These are phyloP conservation scores for Petrocephalus microphthalmus DNA, from an alignment of 2,113 vertebrate species.

Conservation along the genomic window DNA sequence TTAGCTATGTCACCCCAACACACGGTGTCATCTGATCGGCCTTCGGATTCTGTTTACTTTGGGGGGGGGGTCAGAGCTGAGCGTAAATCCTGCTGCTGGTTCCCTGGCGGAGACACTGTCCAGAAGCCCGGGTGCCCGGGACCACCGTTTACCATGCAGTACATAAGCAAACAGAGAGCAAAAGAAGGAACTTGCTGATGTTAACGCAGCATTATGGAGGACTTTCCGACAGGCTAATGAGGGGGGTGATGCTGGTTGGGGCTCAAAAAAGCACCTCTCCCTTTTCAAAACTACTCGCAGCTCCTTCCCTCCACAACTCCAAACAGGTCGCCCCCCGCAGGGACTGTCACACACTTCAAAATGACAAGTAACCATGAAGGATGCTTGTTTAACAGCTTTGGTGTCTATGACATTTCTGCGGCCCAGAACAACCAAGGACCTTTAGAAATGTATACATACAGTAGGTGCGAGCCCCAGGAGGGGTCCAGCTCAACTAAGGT, in stretches of 20 bases:
- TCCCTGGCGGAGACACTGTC: background rate
- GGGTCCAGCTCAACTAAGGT: background rate
- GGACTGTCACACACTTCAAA: background rate
- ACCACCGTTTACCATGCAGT: background rate
- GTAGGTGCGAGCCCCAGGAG: background rate
- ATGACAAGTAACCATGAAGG: background rate
- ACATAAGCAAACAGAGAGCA: background rate
- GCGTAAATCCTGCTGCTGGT: background rate
- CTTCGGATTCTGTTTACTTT: background rate
- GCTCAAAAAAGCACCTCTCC: background rate
- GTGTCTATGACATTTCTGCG: background rate
- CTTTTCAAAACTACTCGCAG: background rate
- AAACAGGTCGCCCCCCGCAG: background rate
- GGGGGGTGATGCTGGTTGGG: background rate
- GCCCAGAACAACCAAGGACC: background rate
- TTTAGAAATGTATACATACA: background rate
- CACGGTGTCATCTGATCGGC: constrained; percentile 7
- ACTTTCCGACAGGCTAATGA: background rate
- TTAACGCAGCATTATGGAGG: background rate
- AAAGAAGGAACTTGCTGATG: background rate
- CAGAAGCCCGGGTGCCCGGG: background rate
- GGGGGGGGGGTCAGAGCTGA: background rate
- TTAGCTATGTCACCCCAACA: constrained; percentile 25
- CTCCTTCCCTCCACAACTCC: background rate
- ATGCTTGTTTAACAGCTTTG: background rate